These are phyloP conservation scores for Incurvaria masculella DNA, from an alignment of 2,888 invertebrate genomes.

Conservation along the genomic window DNA sequence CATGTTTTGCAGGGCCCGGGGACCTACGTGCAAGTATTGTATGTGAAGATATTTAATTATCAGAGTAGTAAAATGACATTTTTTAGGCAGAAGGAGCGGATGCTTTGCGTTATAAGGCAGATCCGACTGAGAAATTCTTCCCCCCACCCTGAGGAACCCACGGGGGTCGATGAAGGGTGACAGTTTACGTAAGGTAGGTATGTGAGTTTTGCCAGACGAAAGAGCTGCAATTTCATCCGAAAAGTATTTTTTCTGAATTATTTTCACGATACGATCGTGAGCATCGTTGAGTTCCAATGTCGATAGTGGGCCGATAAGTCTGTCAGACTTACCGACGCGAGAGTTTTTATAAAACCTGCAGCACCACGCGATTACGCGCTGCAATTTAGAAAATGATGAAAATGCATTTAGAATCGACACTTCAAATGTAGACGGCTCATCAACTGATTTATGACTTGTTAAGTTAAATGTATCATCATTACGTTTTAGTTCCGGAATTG, in stretches of 20 bases:
- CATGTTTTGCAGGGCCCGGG: background rate
- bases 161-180: background rate
- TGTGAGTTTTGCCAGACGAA: background rate
- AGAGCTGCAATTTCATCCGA: background rate
- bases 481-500: background rate
- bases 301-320: background rate
- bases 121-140: background rate
- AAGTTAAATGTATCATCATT: background rate
- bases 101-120: background rate
- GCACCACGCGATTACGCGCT: background rate
- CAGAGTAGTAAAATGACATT: background rate
- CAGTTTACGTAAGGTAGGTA: background rate
- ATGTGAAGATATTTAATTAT: background rate
- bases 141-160: background rate
- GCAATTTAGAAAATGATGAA: background rate
- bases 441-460: background rate
- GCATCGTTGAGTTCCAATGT: background rate
- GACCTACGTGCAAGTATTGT: background rate
- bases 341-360: background rate
- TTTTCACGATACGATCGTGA: background rate
- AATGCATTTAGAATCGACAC: background rate
- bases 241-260: background rate
- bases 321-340: background rate
- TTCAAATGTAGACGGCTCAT: background rate
- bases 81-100: background rate